Evolutionary conservation across 2,797 vertebrate species (phyloP), one percentile per base, ranked within the genome.

Genomic region (Acropternis orthonyx): DNA sequence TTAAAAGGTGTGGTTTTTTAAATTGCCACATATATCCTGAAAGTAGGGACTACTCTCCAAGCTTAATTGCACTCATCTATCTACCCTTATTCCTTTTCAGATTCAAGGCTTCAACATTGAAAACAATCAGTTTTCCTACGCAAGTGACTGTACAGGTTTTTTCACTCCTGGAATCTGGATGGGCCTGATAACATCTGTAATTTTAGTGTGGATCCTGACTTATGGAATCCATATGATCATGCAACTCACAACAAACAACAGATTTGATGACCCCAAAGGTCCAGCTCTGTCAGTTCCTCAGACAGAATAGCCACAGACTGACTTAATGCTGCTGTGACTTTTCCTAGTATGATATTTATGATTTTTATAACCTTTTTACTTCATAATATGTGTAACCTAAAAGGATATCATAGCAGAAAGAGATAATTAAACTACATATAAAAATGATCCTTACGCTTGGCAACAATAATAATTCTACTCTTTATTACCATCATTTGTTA

Each of bases 91-190:
- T 88, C 68, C 32, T 95, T 96, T 93, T 79, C 95, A 98, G 98
- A 96, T 98, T 96, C 95, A 97, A 97, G 97, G 92, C 69, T 97
- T 97, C 92, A 95, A 88, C 26, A n/a, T 97, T 58, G n/a, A 96
- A 89, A 93, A 95, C 34, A 91, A 65, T 41, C 68, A 85, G 14
- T 95, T 97, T 97, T 97, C 95, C 51, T 96, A 97, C 8, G 93
- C 97, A 74, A 96, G 95, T 52, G 96, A 97, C 61, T 97, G 96
- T 71, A 89, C 97, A 10, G 77, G 96, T 28, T 97, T 98, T 78
- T 97, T 97, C 69, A 90, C 68, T 73, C 85, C 91, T 93, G 97
- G 30, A 69, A 96, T 98, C 78, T 98, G 95, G 96, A 96, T 97
- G 97, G 96, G 92, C 69, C 92, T 96, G 52, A 94, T 96, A 81